These are phyloP conservation scores for Diachasmimorpha longicaudata DNA, from an alignment of 1,140 invertebrate species.

Conservation along the genomic window DNA sequence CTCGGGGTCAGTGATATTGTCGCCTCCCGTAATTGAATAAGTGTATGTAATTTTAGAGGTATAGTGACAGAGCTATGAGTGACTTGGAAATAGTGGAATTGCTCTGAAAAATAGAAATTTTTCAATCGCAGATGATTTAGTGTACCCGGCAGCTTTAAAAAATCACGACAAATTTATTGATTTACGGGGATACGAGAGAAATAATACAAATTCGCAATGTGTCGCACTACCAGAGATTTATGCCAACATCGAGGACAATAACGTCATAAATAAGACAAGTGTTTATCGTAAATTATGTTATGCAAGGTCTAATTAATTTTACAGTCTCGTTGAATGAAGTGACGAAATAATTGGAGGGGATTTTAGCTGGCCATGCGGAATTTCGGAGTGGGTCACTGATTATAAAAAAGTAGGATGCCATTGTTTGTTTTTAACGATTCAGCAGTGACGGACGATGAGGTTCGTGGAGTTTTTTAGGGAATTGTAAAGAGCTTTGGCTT, in stretches of 20 bases:
- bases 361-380: background rate
- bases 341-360: background rate
- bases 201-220: background rate
- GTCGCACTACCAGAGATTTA: background rate
- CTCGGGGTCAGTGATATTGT: background rate
- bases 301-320: background rate
- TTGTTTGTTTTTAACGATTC: conserved; percentile 9
- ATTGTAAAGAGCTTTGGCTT: background rate
- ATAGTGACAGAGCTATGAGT: no score
- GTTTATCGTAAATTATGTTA: background rate
- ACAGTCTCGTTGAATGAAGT: background rate
- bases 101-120: no score
- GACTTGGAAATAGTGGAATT: no score
- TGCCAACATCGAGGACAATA: background rate
- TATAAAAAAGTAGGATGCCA: background rate
- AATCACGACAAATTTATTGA: background rate
- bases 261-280: background rate
- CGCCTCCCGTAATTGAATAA: background rate
- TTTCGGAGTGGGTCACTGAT: background rate
- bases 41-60: background rate
- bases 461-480: background rate
- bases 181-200: background rate
- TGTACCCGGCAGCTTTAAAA: background rate
- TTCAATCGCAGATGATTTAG: background rate
- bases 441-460: background rate